Evolutionary conservation across 2,888 invertebrate species (phyloP).

Genomic region (Epirrhoe tristata): DNA sequence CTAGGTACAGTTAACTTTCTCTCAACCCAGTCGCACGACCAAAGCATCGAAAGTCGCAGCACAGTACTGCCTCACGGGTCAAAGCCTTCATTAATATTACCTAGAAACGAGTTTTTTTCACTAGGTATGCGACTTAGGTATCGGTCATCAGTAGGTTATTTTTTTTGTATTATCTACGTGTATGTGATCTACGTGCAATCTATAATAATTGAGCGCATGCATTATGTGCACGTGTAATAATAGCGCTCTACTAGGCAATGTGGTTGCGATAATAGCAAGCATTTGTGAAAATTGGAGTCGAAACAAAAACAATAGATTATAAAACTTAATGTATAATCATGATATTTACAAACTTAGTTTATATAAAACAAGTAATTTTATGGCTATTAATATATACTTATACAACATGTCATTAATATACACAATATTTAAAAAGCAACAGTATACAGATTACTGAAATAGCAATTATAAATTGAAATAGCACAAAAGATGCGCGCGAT

Average conservation of each 20-base stretch:
- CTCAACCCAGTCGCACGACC: conserved; percentile 67
- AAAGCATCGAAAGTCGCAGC: conserved; percentile 79
- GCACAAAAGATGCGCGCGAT: conserved; percentile 74
- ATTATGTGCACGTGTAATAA: conserved; percentile 17
- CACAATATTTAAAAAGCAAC: conserved; percentile 81
- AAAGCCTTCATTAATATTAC: conserved; percentile 71
- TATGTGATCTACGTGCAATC: conserved; percentile 7
- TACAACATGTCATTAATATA: conserved; percentile 84
- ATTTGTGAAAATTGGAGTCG: conserved; percentile 48
- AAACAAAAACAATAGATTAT: conserved; percentile 82
- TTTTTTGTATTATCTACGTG: conserved; percentile 1
- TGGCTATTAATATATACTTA: conserved; percentile 84
- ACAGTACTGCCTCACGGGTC: conserved; percentile 71
- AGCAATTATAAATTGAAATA: conserved; percentile 73
- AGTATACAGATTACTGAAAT: conserved; percentile 78
- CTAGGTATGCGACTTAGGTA: not conserved
- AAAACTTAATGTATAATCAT: conserved; percentile 86
- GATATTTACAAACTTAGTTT: conserved; percentile 84
- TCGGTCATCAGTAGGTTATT: not conserved
- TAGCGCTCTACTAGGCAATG: conserved; percentile 2
- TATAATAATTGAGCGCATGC: conserved; percentile 28
- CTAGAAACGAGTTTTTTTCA: conserved; percentile 42
- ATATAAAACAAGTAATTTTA: conserved; percentile 85
- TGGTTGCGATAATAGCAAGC: conserved; percentile 8
- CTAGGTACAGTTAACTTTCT: conserved; percentile 86